Evolutionary conservation across 2,797 vertebrate genomes (phyloP).

Genomic region (Prionace glauca): DNA sequence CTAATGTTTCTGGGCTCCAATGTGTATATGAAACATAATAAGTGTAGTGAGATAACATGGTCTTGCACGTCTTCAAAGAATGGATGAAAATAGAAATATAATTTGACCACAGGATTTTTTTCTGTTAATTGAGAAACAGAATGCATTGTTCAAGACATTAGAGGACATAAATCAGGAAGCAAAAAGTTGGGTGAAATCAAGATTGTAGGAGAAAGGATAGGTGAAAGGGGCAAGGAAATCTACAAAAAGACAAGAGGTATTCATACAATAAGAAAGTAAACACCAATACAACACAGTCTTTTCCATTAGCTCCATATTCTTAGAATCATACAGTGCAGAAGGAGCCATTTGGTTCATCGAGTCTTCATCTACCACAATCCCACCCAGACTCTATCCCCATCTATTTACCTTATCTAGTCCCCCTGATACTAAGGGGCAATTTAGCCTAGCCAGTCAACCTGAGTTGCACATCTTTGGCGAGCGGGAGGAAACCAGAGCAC

Average conservation of each 20-base stretch:
- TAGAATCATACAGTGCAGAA: too few species aligned
- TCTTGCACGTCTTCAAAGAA: not conserved
- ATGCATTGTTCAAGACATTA: not conserved
- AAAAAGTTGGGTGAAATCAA: not conserved
- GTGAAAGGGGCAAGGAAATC: not conserved
- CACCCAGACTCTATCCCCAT: too few species aligned
- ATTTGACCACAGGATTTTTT: not conserved
- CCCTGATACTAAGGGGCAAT: too few species aligned
- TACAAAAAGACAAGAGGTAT: not conserved
- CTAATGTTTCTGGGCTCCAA: too few species aligned
- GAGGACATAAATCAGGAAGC: not conserved
- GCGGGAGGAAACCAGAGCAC: too few species aligned
- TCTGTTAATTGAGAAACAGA: not conserved
- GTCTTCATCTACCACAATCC: too few species aligned
- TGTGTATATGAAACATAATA: too few species aligned
- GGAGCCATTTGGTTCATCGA: too few species aligned
- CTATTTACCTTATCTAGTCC: too few species aligned
- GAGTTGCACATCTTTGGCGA: too few species aligned
- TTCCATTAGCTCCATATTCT: not conserved
- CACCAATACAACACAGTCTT: not conserved
- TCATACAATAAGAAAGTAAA: not conserved
- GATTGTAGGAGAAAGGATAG: not conserved
- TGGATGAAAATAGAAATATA: not conserved
- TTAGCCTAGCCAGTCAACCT: too few species aligned
- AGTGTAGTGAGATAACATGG: not conserved